These are phyloP conservation scores for Halisarca cf. caerulea DNA, from an alignment of 37 sponge, comb jelly and placozoan species.

Conservation along the genomic window DNA sequence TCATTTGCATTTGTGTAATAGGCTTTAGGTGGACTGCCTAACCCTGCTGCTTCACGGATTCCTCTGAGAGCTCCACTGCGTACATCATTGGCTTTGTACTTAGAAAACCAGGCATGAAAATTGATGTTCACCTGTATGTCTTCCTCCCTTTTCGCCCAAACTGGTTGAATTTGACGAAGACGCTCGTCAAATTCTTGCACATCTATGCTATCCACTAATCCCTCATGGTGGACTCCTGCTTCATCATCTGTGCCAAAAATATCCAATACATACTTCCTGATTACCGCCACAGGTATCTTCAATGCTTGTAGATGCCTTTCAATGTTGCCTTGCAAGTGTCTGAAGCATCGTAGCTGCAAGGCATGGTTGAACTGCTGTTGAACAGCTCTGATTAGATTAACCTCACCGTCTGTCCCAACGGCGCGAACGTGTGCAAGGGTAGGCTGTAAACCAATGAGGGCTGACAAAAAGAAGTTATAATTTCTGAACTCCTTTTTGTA, in stretches of 20 bases:
- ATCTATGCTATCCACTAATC: neutral
- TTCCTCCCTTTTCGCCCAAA: neutral
- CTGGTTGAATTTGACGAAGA: neutral
- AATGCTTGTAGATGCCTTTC: neutral
- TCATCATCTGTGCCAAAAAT: too few relatives aligned
- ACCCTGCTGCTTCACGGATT: too few relatives aligned
- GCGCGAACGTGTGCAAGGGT: neutral
- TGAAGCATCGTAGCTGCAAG: constrained; percentile 10
- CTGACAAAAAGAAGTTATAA: constrained; percentile 17
- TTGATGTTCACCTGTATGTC: neutral
- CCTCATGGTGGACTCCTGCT: too few relatives aligned
- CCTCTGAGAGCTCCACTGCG: too few relatives aligned
- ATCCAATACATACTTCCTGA: too few relatives aligned
- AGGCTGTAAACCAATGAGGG: neutral
- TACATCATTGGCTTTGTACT: too few relatives aligned
- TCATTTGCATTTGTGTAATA: too few relatives aligned
- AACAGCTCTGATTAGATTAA: neutral
- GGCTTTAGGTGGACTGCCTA: too few relatives aligned
- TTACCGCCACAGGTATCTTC: neutral
- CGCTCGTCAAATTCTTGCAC: neutral
- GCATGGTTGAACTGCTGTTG: neutral
- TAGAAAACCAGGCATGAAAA: too few relatives aligned
- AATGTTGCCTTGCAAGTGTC: constrained; percentile 14
- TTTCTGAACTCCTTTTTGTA: constrained; percentile 7
- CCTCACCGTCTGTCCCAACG: constrained; percentile 18